These are phyloP conservation scores for Oreochromis niloticus DNA, from an alignment of 2,113 vertebrate genomes.

Conservation along the genomic window DNA sequence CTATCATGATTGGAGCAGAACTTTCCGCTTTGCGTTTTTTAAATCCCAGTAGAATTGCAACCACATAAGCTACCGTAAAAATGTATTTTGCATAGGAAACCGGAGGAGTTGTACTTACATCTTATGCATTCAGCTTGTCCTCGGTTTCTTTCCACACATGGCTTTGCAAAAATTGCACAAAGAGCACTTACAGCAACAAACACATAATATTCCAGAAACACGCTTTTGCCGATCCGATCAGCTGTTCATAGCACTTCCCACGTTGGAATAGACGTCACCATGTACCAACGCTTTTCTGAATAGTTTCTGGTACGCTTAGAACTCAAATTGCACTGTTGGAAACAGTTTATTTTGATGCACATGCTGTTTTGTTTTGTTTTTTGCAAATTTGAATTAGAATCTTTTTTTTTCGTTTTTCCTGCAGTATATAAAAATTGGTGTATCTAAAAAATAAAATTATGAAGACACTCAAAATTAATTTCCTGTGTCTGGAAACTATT, in stretches of 20 bases:
- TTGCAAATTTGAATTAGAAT: not conserved
- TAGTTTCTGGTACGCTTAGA: not conserved
- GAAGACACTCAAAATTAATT: not conserved
- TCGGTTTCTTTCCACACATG: not conserved
- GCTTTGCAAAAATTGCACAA: not conserved
- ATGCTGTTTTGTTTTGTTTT: rapidly evolving
- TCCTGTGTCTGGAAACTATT: not conserved
- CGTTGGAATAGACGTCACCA: not conserved
- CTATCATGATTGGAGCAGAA: not conserved
- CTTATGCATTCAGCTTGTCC: not conserved
- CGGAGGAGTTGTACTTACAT: not conserved
- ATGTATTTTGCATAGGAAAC: not conserved
- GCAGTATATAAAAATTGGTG: not conserved
- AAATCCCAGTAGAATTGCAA: not conserved
- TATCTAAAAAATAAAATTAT: not conserved
- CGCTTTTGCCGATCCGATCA: not conserved
- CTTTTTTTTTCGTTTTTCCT: not conserved
- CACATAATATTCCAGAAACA: not conserved
- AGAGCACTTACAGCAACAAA: not conserved
- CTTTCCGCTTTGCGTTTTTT: rapidly evolving
- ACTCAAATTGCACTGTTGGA: not conserved
- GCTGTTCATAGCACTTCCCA: rapidly evolving
- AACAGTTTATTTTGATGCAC: not conserved
- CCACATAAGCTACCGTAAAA: not conserved
- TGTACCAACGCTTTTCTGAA: not conserved